These are phyloP conservation scores for Magallana nippona DNA, from an alignment of 2,888 invertebrate species.

Conservation along the genomic window DNA sequence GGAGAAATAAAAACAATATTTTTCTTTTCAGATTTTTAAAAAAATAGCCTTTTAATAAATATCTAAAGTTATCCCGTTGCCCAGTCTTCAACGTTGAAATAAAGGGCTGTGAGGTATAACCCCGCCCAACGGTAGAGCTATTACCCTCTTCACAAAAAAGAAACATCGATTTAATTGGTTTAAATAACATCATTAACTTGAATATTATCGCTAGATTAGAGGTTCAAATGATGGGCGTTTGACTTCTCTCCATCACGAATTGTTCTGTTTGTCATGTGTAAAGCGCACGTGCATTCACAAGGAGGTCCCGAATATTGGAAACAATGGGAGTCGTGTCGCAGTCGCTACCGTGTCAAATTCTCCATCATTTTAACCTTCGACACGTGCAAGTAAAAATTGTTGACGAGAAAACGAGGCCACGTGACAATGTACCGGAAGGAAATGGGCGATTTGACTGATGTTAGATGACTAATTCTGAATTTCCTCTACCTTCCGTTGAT, in stretches of 20 bases:
- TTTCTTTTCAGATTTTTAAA: too few species aligned
- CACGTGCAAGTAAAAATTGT: constrained; percentile 22
- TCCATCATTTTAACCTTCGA: not conserved
- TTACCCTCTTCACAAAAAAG: not conserved
- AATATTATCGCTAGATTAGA: not conserved
- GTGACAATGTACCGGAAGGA: constrained; percentile 33
- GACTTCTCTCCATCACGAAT: not conserved
- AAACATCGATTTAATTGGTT: not conserved
- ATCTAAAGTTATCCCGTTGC: too few species aligned
- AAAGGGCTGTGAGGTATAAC: too few species aligned
- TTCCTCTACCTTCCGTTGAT: constrained; percentile 24
- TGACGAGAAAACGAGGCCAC: constrained; percentile 29
- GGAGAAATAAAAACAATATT: too few species aligned
- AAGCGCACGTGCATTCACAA: constrained; percentile 17
- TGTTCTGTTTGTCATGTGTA: not conserved
- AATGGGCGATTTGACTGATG: constrained; percentile 29
- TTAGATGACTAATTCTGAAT: constrained; percentile 37
- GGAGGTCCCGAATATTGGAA: not conserved
- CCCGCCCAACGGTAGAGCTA: not conserved
- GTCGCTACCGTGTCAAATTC: constrained; percentile 8
- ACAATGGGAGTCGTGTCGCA: not conserved
- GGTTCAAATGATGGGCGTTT: constrained; percentile 1
- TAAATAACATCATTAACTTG: not conserved
- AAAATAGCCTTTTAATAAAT: too few species aligned
- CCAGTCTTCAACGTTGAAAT: too few species aligned